phyloP scores from a whole-genome alignment of 2,797 vertebrate species.

The Galago senegalensis region DNA sequence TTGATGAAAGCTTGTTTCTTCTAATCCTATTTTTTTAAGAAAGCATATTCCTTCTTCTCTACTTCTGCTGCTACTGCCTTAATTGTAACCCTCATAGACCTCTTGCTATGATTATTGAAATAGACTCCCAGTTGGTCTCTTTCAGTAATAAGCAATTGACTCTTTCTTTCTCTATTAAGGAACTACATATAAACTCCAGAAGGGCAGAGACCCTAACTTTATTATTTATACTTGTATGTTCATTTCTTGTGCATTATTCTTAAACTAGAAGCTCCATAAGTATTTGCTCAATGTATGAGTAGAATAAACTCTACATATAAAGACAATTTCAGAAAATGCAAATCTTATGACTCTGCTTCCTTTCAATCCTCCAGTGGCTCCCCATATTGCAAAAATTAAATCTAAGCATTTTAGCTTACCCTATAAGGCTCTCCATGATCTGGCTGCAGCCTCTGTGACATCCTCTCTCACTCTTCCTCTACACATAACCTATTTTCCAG shows the following conservation, averaged over 20 bases:
- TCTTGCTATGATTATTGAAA: not conserved
- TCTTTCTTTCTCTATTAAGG: not conserved
- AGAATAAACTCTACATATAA: not conserved
- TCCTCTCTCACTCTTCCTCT: not conserved
- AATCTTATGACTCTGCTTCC: not conserved
- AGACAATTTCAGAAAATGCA: slow-evolving; percentile 1
- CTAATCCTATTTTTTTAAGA: not conserved
- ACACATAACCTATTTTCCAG: not conserved
- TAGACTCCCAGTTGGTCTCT: not conserved
- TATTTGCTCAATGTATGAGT: slow-evolving; percentile 20
- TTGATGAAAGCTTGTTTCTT: not conserved
- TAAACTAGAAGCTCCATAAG: not conserved
- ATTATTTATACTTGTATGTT: not conserved
- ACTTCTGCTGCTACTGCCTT: not conserved
- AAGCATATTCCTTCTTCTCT: not conserved
- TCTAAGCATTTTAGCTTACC: not conserved
- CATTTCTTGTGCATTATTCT: not conserved
- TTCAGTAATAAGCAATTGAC: not conserved
- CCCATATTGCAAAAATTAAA: not conserved
- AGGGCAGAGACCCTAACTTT: not conserved
- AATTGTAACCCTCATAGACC: not conserved
- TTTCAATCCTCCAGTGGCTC: not conserved
- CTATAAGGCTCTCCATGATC: not conserved
- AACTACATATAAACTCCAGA: not conserved
- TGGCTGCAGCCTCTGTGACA: not conserved